Base-by-base conservation (phyloP, 2,888 invertebrate species). In the Trissolcus brochymenae region DNA sequence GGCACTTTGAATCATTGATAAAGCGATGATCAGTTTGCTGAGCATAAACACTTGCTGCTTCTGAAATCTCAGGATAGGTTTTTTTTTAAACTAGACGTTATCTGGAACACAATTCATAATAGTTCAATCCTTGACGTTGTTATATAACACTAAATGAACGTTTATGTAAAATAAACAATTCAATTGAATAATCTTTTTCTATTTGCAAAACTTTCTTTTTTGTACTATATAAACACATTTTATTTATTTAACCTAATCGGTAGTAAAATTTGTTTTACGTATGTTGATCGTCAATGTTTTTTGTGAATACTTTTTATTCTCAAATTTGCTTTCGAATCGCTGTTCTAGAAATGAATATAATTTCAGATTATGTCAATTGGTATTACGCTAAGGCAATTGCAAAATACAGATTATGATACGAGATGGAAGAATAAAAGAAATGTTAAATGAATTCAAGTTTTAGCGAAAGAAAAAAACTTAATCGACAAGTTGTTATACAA, bases 1-100 rank as follows among this genome's bases (percentile, higher is more conserved):
- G 62, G 56, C 41, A 19, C 70, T 70, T 70, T 55, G 62, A 62
- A 61, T 70, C 70, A 62, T 70, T 70, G 51, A 70, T 62, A 70
- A 62, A 70, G 35, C 35, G 55, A 62, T 55, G 55, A n/a, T n/a
- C 51, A 56, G 40, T 61, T 60, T 62, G 62, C 62, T 25, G 50
- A 49, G 41, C 35, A 13, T 56, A 55, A 61, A 60, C 60, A 60
- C 7, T 53, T 57, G 25, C 55, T 41, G 41, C 41, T 70, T 50
- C 56, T 49, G 62, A 70, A 61, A 62, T 61, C 62, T 70, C 50
- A 62, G 51, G 62, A 4, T 17, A 54, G 21, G 40, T 41, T 72
- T 72, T 51, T 19, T 51, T 16, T 1, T 3, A 51, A 2, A 51
- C 14, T n/a, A 51, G 14, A 51, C 4, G 16, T 51, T 17, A 19